These are phyloP conservation scores for Cactoblastis cactorum DNA, from an alignment of 2,888 invertebrate genomes.

Conservation along the genomic window DNA sequence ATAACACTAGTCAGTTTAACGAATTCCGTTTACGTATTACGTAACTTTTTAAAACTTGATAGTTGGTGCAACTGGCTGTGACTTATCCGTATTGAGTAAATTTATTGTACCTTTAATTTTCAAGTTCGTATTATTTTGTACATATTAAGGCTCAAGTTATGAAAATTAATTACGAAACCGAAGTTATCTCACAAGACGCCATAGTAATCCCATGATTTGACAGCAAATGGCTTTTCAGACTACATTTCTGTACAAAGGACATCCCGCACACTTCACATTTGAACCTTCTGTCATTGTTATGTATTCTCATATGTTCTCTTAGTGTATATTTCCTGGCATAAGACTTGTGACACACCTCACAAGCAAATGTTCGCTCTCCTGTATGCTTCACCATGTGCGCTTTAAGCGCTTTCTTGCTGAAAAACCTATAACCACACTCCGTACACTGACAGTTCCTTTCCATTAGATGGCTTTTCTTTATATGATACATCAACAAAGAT, in stretches of 20 bases:
- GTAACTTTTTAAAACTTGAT: too few relatives aligned
- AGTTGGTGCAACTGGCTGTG: too few relatives aligned
- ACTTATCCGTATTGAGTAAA: too few relatives aligned
- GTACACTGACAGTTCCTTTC: slow-evolving; percentile 68
- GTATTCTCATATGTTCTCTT: slow-evolving; percentile 66
- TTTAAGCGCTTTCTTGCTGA: slow-evolving; percentile 74
- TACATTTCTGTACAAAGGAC: slow-evolving; percentile 64
- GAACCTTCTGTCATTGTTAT: slow-evolving; percentile 61
- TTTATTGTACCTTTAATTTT: too few relatives aligned
- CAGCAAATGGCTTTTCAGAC: slow-evolving; percentile 58
- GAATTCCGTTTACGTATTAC: too few relatives aligned
- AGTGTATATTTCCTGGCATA: slow-evolving; percentile 61
- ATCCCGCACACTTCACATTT: slow-evolving; percentile 52
- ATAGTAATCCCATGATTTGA: slow-evolving; percentile 62
- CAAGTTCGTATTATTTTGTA: too few relatives aligned
- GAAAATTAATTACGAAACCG: slow-evolving; percentile 16
- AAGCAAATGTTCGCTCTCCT: slow-evolving; percentile 54
- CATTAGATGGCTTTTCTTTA: slow-evolving; percentile 70
- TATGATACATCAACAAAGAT: slow-evolving; percentile 60
- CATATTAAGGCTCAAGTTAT: too few relatives aligned
- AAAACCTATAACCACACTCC: slow-evolving; percentile 72
- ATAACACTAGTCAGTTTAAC: too few relatives aligned
- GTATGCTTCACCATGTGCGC: slow-evolving; percentile 74
- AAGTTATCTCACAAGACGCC: slow-evolving; percentile 50
- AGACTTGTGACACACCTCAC: slow-evolving; percentile 56